Conservation (phyloP, 2,113 vertebrate species). For the Phyllostomus discolor region DNA sequence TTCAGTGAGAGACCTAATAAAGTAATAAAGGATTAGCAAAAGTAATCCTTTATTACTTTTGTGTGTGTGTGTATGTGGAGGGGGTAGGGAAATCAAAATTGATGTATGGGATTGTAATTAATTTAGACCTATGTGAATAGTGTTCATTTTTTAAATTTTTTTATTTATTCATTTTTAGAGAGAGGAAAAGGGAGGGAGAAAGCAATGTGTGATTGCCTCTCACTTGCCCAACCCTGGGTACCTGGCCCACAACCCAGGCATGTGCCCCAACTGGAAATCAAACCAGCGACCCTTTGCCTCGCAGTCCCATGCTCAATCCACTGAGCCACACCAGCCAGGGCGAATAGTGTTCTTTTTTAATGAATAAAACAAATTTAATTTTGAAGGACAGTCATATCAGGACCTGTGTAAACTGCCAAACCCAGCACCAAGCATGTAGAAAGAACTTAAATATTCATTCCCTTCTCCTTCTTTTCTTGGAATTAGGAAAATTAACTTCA, state of each 20-base stretch:
- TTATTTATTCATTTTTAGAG: no score
- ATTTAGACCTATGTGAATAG: constrained; percentile 4
- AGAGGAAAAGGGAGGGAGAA: no score
- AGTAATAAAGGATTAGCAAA: no score
- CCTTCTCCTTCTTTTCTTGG: background rate
- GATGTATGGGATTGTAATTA: background rate
- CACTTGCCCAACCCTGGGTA: no score
- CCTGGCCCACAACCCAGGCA: no score
- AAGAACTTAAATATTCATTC: constrained; percentile 1
- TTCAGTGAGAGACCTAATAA: background rate
- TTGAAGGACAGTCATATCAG: constrained; percentile 15
- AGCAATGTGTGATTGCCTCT: no score
- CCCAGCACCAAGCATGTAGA: constrained; percentile 19
- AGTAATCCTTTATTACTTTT: background rate
- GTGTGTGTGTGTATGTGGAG: background rate
- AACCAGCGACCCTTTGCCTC: no score
- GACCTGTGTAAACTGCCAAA: constrained; percentile 25
- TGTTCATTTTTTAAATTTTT: background rate
- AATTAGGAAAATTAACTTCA: constrained; percentile 42
- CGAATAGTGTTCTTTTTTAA: background rate
- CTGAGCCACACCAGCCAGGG: no score
- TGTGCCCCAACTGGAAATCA: no score
- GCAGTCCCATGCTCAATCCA: no score
- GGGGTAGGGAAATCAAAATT: background rate
- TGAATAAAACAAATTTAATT: constrained; percentile 5